Percentiles rank a stretch among this genome's conserved stretches.
Evolutionary conservation across 2,797 vertebrate species (phyloP).

Genomic region (Lacerta agilis): DNA sequence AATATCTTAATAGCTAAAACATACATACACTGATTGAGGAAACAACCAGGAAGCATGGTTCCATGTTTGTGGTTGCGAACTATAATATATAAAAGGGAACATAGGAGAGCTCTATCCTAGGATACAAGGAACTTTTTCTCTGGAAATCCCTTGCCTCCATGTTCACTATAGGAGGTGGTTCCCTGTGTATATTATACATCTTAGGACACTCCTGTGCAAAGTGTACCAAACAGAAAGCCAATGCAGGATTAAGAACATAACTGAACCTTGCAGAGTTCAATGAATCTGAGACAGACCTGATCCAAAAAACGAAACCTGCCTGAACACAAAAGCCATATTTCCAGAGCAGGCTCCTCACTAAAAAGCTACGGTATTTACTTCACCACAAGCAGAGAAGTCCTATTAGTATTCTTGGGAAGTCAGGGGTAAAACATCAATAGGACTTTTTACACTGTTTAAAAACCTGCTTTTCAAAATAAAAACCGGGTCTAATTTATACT

Average conservation of each 20-base stretch:
- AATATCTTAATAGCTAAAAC: too few relatives aligned
- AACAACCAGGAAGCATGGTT: not conserved
- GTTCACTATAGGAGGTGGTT: not conserved
- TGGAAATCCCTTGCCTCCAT: not conserved
- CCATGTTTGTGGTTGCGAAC: not conserved
- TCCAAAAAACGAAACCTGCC: conserved; percentile 5
- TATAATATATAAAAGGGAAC: not conserved
- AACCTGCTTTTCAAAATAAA: conserved; percentile 25
- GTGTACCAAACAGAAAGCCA: not conserved
- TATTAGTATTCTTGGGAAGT: not conserved
- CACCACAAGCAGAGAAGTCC: not conserved
- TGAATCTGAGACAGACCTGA: not conserved
- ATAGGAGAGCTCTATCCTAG: not conserved
- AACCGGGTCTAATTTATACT: conserved; percentile 42
- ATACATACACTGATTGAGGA: not conserved
- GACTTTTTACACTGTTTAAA: not conserved
- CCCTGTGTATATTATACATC: not conserved
- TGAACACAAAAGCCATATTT: not conserved
- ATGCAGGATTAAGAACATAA: not conserved
- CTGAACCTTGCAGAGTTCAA: not conserved
- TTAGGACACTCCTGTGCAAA: not conserved
- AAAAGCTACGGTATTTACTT: conserved; percentile 24
- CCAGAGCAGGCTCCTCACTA: not conserved
- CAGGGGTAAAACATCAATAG: not conserved
- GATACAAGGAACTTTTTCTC: not conserved